Evolutionary conservation across 2,888 invertebrate species (phyloP).

Genomic region (Acanthopleura granulata): DNA sequence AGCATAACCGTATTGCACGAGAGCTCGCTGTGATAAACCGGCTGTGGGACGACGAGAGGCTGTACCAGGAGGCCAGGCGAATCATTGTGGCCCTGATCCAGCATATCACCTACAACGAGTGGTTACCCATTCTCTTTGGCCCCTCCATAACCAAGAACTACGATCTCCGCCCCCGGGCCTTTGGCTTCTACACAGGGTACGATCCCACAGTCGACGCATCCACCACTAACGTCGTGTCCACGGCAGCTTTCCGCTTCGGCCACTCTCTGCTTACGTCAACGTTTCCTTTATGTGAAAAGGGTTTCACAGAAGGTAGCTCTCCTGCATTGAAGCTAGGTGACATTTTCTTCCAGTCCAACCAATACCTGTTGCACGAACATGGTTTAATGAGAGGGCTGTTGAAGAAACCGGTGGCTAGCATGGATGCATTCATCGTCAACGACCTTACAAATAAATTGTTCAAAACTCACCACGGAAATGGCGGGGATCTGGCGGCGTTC

Average conservation of each 20-base stretch:
- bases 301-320: background rate
- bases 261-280: constrained; percentile 44
- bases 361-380: constrained; percentile 15
- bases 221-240: constrained; percentile 51
- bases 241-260: constrained; percentile 56
- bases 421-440: background rate
- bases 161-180: background rate
- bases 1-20: constrained; percentile 8
- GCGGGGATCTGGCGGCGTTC: background rate
- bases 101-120: constrained; percentile 15
- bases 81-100: constrained; percentile 5
- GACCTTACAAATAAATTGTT: background rate
- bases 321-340: background rate
- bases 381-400: constrained; percentile 2
- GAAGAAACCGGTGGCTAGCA: background rate
- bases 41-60: background rate
- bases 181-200: background rate
- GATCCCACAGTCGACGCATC: constrained; percentile 39
- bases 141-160: background rate
- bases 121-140: background rate
- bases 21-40: background rate
- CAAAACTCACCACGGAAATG: constrained; percentile 3
- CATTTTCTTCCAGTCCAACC: constrained; percentile 8
- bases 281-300: background rate
- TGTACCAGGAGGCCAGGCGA: background rate